A percentile compares a stretch with the other conserved stretches of the same genome.
Conservation (phyloP, 2,888 invertebrate species). For the Pedicia rivosa region DNA sequence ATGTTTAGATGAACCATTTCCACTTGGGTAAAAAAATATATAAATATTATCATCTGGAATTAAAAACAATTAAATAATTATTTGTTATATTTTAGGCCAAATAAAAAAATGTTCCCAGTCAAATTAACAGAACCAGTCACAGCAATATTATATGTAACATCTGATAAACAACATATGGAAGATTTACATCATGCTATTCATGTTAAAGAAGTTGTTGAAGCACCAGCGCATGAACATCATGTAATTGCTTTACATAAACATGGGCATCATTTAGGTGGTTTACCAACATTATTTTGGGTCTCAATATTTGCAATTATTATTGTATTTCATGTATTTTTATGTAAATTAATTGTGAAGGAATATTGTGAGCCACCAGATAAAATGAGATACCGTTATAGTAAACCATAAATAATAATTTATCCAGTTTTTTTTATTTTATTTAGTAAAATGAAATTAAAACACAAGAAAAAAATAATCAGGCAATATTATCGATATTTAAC, state of each 20-base stretch:
- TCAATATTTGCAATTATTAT: conserved; percentile 74
- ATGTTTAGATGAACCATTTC: conserved; percentile 73
- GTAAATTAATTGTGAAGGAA: conserved; percentile 81
- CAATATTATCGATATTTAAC: too few relatives aligned
- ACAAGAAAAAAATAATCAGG: too few relatives aligned
- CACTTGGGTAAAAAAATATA: conserved; percentile 32
- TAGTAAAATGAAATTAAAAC: too few relatives aligned
- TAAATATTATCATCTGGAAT: not conserved
- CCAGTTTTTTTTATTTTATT: too few relatives aligned
- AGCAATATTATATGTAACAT: conserved; percentile 78
- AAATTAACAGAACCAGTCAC: conserved; percentile 82
- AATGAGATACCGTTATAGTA: conserved; percentile 52
- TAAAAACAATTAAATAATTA: not conserved
- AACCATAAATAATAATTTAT: conserved; percentile 44
- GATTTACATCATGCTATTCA: conserved; percentile 83
- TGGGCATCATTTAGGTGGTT: conserved; percentile 75
- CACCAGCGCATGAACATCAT: conserved; percentile 82
- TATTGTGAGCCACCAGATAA: conserved; percentile 60
- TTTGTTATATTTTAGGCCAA: conserved; percentile 27
- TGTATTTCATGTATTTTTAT: conserved; percentile 83
- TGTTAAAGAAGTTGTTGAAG: conserved; percentile 67
- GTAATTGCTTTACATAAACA: conserved; percentile 82
- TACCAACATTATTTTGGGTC: conserved; percentile 86
- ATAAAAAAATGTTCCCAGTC: conserved; percentile 62
- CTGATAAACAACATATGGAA: conserved; percentile 78